Evolutionary conservation across 1,140 invertebrate genomes (phyloP).

Genomic region (Triops longicaudatus): DNA sequence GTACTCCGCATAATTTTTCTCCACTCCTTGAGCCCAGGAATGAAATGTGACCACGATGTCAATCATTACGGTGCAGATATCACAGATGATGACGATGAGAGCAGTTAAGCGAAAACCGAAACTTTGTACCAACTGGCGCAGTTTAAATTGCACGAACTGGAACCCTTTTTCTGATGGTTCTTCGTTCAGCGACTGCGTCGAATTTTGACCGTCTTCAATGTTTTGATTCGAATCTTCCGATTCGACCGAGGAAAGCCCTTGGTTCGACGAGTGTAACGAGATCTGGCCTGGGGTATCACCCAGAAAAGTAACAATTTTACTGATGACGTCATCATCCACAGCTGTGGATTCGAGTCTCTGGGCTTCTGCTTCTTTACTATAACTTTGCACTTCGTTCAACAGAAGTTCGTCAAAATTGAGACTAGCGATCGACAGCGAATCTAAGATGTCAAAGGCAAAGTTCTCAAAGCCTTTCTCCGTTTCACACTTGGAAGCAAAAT

Average conservation of each 20-base stretch:
- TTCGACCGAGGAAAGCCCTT: background rate
- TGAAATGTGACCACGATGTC: slow-evolving; percentile 37
- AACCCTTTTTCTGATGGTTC: background rate
- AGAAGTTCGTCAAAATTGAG: background rate
- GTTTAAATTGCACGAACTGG: background rate
- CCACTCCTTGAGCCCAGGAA: slow-evolving; percentile 25
- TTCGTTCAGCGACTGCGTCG: background rate
- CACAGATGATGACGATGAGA: slow-evolving; percentile 36
- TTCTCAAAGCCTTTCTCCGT: background rate
- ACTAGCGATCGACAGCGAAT: background rate
- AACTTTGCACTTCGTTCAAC: background rate
- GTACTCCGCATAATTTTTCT: background rate
- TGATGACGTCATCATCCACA: background rate
- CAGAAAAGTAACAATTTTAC: background rate
- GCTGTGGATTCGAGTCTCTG: background rate
- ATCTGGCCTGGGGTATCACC: background rate
- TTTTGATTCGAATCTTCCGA: background rate
- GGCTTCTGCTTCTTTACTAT: background rate
- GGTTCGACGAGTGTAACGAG: background rate
- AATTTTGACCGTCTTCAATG: background rate
- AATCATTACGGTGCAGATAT: slow-evolving; percentile 40
- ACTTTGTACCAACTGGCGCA: background rate
- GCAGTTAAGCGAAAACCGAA: background rate
- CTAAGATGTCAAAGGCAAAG: background rate
- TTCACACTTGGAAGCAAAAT: background rate